Conservation (phyloP, 1,140 invertebrate species). For the Drosophila nasuta region DNA sequence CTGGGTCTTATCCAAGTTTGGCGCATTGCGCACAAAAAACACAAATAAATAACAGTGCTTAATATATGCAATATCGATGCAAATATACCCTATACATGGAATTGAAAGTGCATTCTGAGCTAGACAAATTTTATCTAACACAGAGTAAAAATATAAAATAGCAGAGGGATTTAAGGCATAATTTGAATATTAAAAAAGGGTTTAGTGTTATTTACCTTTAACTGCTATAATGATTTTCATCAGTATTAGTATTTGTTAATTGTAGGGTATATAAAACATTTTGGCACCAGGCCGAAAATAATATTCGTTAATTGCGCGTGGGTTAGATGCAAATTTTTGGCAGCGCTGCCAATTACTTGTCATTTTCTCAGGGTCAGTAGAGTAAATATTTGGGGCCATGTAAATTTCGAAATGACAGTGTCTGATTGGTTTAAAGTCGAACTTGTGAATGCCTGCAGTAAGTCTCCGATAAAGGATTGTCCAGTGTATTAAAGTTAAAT, state of each 20-base stretch:
- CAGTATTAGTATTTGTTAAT: no score
- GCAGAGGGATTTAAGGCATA: no score
- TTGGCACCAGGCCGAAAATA: slow-evolving; percentile 61
- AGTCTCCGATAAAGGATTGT: slow-evolving; percentile 15
- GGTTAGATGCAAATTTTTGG: slow-evolving; percentile 63
- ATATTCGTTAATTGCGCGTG: slow-evolving; percentile 72
- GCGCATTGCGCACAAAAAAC: slow-evolving; percentile 66
- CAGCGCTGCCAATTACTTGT: slow-evolving; percentile 64
- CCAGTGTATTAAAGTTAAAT: slow-evolving; percentile 78
- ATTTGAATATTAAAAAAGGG: no score
- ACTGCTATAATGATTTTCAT: no score
- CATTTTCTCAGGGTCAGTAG: slow-evolving; percentile 41
- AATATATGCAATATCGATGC: background rate
- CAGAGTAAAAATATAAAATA: no score
- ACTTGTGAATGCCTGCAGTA: slow-evolving; percentile 26
- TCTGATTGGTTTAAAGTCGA: slow-evolving; percentile 36
- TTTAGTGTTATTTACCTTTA: no score
- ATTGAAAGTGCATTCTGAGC: background rate
- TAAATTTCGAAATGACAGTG: slow-evolving; percentile 26
- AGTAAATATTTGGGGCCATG: slow-evolving; percentile 16
- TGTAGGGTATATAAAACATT: slow-evolving; percentile 33
- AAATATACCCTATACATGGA: slow-evolving; percentile 3
- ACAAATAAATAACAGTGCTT: background rate
- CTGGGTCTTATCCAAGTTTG: slow-evolving; percentile 32
- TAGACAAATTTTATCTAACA: no score